Conservation (phyloP, 2,888 invertebrate species). For the Oasisia sp. region DNA sequence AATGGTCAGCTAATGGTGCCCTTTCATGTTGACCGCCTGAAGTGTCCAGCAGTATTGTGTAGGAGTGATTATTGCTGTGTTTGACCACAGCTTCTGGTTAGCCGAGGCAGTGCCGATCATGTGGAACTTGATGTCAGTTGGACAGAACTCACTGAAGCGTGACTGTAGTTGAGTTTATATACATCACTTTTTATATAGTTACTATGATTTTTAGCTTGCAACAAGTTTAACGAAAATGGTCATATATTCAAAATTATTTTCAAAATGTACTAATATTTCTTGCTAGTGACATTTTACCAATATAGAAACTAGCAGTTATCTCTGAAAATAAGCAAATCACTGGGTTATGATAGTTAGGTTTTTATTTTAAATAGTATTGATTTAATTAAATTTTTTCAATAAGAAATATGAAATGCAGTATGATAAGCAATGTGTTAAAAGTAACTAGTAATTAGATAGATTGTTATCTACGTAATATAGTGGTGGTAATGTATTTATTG, state of each 20-base stretch:
- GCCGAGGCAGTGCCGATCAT: background rate
- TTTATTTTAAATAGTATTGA: background rate
- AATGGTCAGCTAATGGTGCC: background rate
- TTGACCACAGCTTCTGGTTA: background rate
- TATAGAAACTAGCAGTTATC: background rate
- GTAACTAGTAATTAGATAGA: background rate
- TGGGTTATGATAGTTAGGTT: background rate
- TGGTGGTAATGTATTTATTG: background rate
- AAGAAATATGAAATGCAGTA: background rate
- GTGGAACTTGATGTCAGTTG: background rate
- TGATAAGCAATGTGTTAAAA: background rate
- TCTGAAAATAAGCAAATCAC: background rate
- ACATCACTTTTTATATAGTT: background rate
- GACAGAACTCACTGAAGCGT: background rate
- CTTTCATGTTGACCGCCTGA: background rate
- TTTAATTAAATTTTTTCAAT: background rate
- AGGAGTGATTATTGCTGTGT: background rate
- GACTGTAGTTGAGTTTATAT: background rate
- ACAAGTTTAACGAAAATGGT: background rate
- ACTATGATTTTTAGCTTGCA: background rate
- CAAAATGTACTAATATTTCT: background rate
- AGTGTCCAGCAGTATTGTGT: background rate
- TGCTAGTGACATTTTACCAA: background rate
- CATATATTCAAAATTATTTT: background rate
- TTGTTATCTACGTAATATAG: background rate